Evolutionary conservation across 2,797 vertebrate genomes (phyloP), one percentile per base, ranked within the genome.

Genomic region (Coluber constrictor): DNA sequence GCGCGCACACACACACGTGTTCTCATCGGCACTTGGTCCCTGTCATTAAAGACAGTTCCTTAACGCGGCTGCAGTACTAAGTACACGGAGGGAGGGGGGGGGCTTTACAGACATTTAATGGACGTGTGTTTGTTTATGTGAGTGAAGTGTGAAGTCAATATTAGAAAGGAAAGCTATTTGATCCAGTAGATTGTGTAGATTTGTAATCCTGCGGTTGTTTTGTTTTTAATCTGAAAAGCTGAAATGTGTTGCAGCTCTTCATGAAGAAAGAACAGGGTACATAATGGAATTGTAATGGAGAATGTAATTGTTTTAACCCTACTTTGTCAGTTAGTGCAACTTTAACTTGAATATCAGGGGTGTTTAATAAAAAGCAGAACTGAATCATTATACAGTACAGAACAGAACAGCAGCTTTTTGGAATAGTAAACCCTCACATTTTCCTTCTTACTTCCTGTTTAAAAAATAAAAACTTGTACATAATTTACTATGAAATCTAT

Each of bases 321-420:
- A 87, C 89, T 92, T 92, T 29, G 92, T 91, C 37, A 94, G 56
- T 93, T 88, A 94, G 94, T 20, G 6, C 43, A 70, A 89, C 32
- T 93, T 57, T 90, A 93, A 94, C 94, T 96, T 95, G 94, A 20
- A 96, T 47, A 54, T 88, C 89, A 89, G 87, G 88, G 51, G 90
- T 91, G 91, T 66, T 59, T 93, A 95, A 74, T 90, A n/a, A 51
- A 23, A 83, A 83, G 37, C 9, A 83, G 79, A 83, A 56, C 18
- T 89, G 47, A n/a, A n/a, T 61, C 23, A 90, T 51, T 51, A 10
- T 54, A 66, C 89, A 70, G 27, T 47, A 63, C 20, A 37, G 94
- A 95, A 37, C 37, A 37, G 37, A 37, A 27, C 32, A 51, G 55
- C 55, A 88, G 5, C 51, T 57, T 2, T 47, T 18, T 47, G n/a